Evolutionary conservation across 2,113 vertebrate genomes (phyloP).

Genomic region (Microcebus lehilahytsara): DNA sequence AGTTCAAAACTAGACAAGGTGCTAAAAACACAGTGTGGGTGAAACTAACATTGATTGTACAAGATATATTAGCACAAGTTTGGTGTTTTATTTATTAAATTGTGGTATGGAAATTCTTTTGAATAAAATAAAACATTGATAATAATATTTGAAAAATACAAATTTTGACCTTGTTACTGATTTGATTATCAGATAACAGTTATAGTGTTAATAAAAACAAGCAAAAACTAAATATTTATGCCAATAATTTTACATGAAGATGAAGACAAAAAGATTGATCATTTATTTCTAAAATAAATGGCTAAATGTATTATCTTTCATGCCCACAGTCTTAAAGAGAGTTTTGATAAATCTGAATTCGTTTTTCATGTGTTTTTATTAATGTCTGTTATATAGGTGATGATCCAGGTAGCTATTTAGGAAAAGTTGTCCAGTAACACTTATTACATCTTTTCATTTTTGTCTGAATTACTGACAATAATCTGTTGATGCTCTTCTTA

Average conservation of each 20-base stretch:
- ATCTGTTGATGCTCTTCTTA: not conserved
- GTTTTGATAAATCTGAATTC: not conserved
- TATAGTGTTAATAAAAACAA: not conserved
- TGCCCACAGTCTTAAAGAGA: not conserved
- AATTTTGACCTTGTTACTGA: not conserved
- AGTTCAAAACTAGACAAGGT: not conserved
- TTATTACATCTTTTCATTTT: not conserved
- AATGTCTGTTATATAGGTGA: not conserved
- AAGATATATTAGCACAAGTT: not conserved
- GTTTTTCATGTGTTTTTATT: not conserved
- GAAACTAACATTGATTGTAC: not conserved
- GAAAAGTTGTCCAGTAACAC: not conserved
- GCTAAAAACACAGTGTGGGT: not conserved
- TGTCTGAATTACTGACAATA: not conserved
- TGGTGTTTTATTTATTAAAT: not conserved
- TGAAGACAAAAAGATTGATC: not conserved
- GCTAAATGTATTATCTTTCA: not conserved
- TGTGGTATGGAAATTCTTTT: not conserved
- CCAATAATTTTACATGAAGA: not conserved
- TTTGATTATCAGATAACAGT: not conserved
- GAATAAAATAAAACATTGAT: not conserved
- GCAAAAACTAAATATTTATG: not conserved
- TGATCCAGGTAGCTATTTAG: not conserved
- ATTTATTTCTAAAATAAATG: not conserved
- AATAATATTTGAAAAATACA: not conserved